These are phyloP conservation scores for Fratercula arctica DNA, from an alignment of 2,797 vertebrate genomes.

Conservation along the genomic window DNA sequence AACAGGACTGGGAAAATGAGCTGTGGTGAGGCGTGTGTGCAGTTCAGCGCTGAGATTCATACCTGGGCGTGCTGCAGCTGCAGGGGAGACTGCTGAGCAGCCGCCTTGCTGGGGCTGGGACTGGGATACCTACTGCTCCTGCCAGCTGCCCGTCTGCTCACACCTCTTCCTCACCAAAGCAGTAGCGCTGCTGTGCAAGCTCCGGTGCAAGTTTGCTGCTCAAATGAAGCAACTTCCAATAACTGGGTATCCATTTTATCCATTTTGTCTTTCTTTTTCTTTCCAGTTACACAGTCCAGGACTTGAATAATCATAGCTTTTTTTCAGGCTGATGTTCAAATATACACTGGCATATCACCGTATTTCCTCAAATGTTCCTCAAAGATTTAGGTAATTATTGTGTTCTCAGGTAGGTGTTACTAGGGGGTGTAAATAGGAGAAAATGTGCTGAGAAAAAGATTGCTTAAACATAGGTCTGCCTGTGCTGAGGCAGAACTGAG, in stretches of 20 bases:
- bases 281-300: neutral
- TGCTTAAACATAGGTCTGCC: neutral
- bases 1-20: neutral
- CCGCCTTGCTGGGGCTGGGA: neutral
- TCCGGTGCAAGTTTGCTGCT: neutral
- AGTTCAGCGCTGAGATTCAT: neutral
- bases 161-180: neutral
- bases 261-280: neutral
- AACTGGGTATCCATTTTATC: neutral
- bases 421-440: neutral
- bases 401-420: neutral
- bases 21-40: neutral
- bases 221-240: neutral
- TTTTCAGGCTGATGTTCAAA: neutral
- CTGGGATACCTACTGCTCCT: neutral
- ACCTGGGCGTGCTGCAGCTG: neutral
- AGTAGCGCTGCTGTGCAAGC: accelerated
- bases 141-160: neutral
- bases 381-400: neutral
- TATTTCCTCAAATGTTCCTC: neutral
- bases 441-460: neutral
- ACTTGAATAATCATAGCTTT: neutral
- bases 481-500: neutral
- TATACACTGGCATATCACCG: neutral
- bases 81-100: neutral